Evolutionary conservation across 2,888 invertebrate species (phyloP).

Genomic region (Brenthis hecate): DNA sequence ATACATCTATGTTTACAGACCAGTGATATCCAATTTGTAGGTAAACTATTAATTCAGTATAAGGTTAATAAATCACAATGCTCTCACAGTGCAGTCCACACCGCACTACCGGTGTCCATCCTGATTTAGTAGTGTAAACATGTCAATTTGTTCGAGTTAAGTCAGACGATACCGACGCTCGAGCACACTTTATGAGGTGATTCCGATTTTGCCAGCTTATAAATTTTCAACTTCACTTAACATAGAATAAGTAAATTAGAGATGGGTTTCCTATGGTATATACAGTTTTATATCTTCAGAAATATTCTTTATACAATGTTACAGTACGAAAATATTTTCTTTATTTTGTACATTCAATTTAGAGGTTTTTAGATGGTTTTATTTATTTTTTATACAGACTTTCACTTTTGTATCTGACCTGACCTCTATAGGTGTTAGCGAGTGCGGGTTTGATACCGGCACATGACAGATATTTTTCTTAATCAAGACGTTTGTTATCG

Average conservation of each 20-base stretch:
- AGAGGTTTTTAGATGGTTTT: no score
- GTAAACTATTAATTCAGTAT: constrained; percentile 45
- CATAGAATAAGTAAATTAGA: constrained; percentile 17
- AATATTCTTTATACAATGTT: no score
- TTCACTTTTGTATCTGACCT: not conserved
- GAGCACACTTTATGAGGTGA: constrained; percentile 54
- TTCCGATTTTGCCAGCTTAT: constrained; percentile 67
- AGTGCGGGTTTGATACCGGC: no score
- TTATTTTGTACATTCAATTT: no score
- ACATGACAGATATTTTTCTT: no score
- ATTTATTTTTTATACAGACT: no score
- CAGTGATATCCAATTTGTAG: no score
- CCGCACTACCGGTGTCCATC: constrained; percentile 49
- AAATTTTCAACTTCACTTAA: constrained; percentile 52
- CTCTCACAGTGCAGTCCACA: constrained; percentile 41
- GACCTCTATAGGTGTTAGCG: no score
- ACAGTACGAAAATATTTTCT: no score
- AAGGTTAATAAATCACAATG: constrained; percentile 44
- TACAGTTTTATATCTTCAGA: no score
- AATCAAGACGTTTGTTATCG: no score
- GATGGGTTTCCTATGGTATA: not conserved
- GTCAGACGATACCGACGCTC: constrained; percentile 51
- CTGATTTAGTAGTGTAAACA: constrained; percentile 61
- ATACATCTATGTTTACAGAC: no score
- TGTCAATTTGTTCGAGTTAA: constrained; percentile 61